Conservation (phyloP, 2,888 invertebrate genomes). For the Bedellia somnulentella region DNA sequence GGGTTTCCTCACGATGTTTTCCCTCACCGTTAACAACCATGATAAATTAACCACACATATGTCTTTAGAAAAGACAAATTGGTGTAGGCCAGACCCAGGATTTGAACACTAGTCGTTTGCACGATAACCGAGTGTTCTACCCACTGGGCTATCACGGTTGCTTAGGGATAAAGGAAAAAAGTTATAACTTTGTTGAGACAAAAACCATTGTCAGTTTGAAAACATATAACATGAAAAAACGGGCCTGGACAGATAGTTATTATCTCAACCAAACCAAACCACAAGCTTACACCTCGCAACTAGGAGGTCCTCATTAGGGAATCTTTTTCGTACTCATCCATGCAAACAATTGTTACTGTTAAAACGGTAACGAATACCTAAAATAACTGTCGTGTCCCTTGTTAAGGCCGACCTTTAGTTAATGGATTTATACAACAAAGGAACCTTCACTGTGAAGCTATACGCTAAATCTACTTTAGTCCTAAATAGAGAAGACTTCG, state of each 20-base stretch:
- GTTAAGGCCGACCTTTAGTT: conserved; percentile 4
- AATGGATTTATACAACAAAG: conserved; percentile 7
- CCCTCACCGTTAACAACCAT: too few species aligned
- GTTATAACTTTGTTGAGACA: conserved; percentile 7
- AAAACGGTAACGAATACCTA: conserved; percentile 4
- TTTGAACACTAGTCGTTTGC: too few species aligned
- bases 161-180: conserved; percentile 3
- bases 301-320: too few species aligned
- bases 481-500: conserved; percentile 5
- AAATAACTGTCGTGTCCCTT: conserved; percentile 2
- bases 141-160: too few species aligned
- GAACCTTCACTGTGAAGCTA: conserved; percentile 4
- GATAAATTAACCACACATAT: too few species aligned
- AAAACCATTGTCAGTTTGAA: not conserved
- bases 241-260: not conserved
- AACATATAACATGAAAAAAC: not conserved
- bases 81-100: too few species aligned
- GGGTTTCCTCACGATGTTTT: too few species aligned
- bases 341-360: conserved; percentile 2
- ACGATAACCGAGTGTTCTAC: too few species aligned
- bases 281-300: not conserved
- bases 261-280: not conserved
- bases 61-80: too few species aligned
- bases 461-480: conserved; percentile 7
- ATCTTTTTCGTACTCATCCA: too few species aligned